A percentile compares a stretch with the other conserved stretches of the same genome.
These are phyloP conservation scores for Halocynthia roretzi DNA, from an alignment of 23 tunicate genomes.

Conservation along the genomic window DNA sequence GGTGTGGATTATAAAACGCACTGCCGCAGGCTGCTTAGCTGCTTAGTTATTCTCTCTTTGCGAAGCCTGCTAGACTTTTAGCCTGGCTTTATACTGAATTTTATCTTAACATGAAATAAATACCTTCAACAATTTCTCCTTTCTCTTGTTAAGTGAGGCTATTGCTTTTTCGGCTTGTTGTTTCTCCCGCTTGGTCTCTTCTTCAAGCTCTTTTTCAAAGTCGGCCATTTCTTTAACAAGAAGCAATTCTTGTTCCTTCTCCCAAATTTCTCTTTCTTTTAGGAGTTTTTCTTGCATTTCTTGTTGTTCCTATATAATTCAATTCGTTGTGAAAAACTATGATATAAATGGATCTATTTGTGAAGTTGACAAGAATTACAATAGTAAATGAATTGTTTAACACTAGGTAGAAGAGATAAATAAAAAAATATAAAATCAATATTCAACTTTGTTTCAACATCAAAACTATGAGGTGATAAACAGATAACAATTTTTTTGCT, in stretches of 20 bases:
- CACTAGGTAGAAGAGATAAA: too few relatives aligned
- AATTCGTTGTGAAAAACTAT: neutral
- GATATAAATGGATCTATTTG: neutral
- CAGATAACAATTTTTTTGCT: neutral
- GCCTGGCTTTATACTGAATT: too few relatives aligned
- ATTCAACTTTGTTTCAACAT: neutral
- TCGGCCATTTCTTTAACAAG: slow-evolving; percentile 55
- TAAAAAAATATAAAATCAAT: too few relatives aligned
- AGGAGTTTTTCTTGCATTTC: slow-evolving; percentile 52
- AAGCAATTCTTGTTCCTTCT: slow-evolving; percentile 53
- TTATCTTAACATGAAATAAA: too few relatives aligned
- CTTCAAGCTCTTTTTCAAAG: slow-evolving; percentile 63
- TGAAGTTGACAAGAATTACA: too few relatives aligned
- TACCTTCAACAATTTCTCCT: slow-evolving; percentile 72
- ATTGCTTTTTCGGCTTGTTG: slow-evolving; percentile 66
- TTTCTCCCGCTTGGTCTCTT: slow-evolving; percentile 73
- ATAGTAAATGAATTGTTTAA: too few relatives aligned
- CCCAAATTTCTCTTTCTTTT: slow-evolving; percentile 39
- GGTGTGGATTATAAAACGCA: too few relatives aligned
- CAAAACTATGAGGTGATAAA: neutral
- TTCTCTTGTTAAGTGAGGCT: slow-evolving; percentile 45
- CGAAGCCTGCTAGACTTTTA: too few relatives aligned
- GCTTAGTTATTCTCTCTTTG: too few relatives aligned
- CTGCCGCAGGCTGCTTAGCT: too few relatives aligned
- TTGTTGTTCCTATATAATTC: slow-evolving; percentile 41